A percentile compares a stretch with the other conserved stretches of the same genome.
Conservation (phyloP, 23 tunicate species). For the Trididemnum clinides region DNA sequence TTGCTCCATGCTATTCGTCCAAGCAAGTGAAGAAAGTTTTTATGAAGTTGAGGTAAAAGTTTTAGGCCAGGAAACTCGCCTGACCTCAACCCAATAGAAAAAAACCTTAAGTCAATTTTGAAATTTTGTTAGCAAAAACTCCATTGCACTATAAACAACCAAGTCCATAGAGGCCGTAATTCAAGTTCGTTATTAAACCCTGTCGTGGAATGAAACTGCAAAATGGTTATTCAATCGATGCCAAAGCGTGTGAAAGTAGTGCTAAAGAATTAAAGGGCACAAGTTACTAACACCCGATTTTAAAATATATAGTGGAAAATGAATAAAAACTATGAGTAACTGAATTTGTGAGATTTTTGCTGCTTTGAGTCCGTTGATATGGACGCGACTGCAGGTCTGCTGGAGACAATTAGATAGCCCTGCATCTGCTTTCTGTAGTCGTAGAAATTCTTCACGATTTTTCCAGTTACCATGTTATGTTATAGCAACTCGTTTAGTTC, state of each 20-base stretch:
- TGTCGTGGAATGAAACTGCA: slow-evolving; percentile 7
- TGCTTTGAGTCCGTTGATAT: slow-evolving; percentile 20
- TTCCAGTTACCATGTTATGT: too few relatives aligned
- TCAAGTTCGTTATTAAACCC: slow-evolving; percentile 11
- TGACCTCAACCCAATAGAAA: slow-evolving; percentile 19
- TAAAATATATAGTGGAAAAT: not conserved
- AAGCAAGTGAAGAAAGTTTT: slow-evolving; percentile 30
- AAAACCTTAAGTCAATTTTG: not conserved
- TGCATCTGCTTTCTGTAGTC: too few relatives aligned
- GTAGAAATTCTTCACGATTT: too few relatives aligned
- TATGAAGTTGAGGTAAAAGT: not conserved
- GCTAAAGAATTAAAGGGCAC: not conserved
- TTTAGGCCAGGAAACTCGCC: slow-evolving; percentile 30
- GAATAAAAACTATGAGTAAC: not conserved
- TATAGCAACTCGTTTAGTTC: too few relatives aligned
- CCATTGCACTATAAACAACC: slow-evolving; percentile 14
- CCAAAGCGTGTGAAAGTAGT: slow-evolving; percentile 26
- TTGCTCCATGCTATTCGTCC: slow-evolving; percentile 27
- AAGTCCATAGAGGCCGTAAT: slow-evolving; percentile 25
- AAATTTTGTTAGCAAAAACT: slow-evolving; percentile 29
- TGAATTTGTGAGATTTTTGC: slow-evolving; percentile 5
- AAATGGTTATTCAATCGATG: slow-evolving; percentile 20
- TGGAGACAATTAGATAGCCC: too few relatives aligned
- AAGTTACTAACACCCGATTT: not conserved
- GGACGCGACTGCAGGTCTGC: slow-evolving; percentile 3